Conservation (phyloP, 1,140 invertebrate species). For the Papilio aristodemus region DNA sequence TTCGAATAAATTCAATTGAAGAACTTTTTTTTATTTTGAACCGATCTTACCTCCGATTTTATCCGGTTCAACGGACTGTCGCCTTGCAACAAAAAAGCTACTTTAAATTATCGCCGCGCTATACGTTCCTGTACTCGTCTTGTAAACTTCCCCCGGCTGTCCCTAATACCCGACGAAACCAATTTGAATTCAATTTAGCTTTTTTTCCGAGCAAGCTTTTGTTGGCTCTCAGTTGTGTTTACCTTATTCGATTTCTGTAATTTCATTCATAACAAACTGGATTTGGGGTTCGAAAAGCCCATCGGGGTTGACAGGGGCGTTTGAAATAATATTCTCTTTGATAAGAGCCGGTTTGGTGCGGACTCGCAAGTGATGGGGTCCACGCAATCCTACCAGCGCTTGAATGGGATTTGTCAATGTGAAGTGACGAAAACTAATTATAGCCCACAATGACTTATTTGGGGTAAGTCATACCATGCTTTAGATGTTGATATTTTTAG, state of each 20-base stretch:
- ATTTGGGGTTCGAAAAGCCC: conserved; percentile 76
- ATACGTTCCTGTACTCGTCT: conserved; percentile 62
- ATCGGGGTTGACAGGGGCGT: conserved; percentile 77
- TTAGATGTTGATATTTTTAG: conserved; percentile 40
- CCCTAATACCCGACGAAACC: conserved; percentile 78
- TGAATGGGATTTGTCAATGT: conserved; percentile 74
- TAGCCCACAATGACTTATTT: conserved; percentile 66
- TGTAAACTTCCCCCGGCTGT: conserved; percentile 71
- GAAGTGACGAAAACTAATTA: conserved; percentile 81
- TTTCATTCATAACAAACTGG: conserved; percentile 81
- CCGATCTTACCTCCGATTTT: conserved; percentile 59
- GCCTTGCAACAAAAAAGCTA: conserved; percentile 67
- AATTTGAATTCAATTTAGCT: conserved; percentile 81
- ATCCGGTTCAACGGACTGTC: conserved; percentile 54
- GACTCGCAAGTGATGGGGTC: conserved; percentile 64
- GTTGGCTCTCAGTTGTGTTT: conserved; percentile 79
- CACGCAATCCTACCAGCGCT: conserved; percentile 56
- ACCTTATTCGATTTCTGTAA: conserved; percentile 81
- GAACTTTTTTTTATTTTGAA: conserved; percentile 52
- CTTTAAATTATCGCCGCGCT: conserved; percentile 69
- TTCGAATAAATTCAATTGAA: conserved; percentile 28
- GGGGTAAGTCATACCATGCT: conserved; percentile 48
- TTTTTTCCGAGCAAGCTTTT: conserved; percentile 77
- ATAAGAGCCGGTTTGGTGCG: conserved; percentile 73
- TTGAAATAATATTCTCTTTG: conserved; percentile 80